Conservation (phyloP, 2,113 vertebrate species). For the Dicrurus megarhynchus region DNA sequence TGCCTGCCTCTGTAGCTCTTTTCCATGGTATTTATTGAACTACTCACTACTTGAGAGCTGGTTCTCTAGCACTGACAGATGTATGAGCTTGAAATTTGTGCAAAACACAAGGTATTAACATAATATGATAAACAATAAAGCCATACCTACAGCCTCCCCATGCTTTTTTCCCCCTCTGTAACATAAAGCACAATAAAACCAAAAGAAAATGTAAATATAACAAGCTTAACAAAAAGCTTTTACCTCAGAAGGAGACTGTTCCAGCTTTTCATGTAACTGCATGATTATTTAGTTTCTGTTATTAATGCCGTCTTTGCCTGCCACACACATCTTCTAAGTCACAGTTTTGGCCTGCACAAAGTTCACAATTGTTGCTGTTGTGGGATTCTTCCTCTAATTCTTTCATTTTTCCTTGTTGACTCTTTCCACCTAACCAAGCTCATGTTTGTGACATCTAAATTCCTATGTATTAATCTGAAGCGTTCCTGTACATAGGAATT, state of each 20-base stretch:
- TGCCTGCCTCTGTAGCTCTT: background rate
- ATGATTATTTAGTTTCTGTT: background rate
- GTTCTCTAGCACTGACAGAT: background rate
- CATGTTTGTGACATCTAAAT: background rate
- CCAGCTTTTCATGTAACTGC: background rate
- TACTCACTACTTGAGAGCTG: background rate
- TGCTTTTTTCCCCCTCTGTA: background rate
- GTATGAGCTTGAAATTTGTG: background rate
- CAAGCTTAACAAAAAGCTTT: background rate
- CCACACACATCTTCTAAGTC: background rate
- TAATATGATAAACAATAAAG: background rate
- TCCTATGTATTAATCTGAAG: background rate
- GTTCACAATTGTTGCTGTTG: background rate
- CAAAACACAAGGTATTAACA: background rate
- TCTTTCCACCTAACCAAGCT: background rate
- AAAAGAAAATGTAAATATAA: background rate
- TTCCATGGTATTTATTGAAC: background rate
- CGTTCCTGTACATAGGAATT: background rate
- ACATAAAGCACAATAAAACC: background rate
- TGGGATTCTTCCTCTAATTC: background rate
- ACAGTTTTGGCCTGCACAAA: background rate
- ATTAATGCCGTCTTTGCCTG: background rate
- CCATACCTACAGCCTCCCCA: no score
- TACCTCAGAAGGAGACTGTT: background rate
- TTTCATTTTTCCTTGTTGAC: background rate